Evolutionary conservation across 2,113 vertebrate species (phyloP).

Genomic region (Percina caprodes): DNA sequence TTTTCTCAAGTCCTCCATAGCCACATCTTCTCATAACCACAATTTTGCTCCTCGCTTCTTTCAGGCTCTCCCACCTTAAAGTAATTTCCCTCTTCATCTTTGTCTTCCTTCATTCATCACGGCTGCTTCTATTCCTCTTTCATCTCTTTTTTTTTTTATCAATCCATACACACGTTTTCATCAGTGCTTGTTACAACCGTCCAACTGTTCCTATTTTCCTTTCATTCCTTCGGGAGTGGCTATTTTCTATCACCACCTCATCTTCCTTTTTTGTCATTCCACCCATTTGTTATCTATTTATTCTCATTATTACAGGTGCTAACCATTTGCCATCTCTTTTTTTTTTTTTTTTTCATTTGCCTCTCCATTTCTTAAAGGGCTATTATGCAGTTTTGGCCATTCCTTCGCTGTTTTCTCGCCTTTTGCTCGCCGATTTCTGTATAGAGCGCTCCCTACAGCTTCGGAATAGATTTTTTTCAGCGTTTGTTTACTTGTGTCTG

Average conservation of each 20-base stretch:
- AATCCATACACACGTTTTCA: slow-evolving; percentile 38
- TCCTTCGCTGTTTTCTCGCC: no score
- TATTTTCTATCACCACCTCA: slow-evolving; percentile 56
- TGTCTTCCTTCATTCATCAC: slow-evolving; percentile 43
- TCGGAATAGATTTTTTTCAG: no score
- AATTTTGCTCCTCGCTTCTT: slow-evolving; percentile 59
- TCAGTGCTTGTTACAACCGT: slow-evolving; percentile 31
- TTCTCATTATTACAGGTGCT: slow-evolving; percentile 57
- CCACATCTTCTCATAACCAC: slow-evolving; percentile 61
- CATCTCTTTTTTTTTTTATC: slow-evolving; percentile 52
- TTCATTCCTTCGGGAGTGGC: slow-evolving; percentile 40
- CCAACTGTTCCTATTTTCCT: slow-evolving; percentile 31
- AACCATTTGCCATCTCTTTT: background rate
- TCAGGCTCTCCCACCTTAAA: slow-evolving; percentile 36
- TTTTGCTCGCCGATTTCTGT: no score
- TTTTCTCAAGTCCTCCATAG: slow-evolving; percentile 35
- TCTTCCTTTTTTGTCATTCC: slow-evolving; percentile 52
- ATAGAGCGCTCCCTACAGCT: no score
- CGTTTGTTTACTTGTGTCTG: no score
- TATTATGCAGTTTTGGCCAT: no score
- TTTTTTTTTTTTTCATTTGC: no score
- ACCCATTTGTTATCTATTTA: slow-evolving; percentile 56
- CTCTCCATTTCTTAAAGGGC: background rate
- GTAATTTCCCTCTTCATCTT: slow-evolving; percentile 45
- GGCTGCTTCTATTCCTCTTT: slow-evolving; percentile 15